A percentile compares a stretch with the other conserved stretches of the same genome.
Evolutionary conservation across 2,113 vertebrate genomes (phyloP).

Genomic region (Triplophysa tibetana): DNA sequence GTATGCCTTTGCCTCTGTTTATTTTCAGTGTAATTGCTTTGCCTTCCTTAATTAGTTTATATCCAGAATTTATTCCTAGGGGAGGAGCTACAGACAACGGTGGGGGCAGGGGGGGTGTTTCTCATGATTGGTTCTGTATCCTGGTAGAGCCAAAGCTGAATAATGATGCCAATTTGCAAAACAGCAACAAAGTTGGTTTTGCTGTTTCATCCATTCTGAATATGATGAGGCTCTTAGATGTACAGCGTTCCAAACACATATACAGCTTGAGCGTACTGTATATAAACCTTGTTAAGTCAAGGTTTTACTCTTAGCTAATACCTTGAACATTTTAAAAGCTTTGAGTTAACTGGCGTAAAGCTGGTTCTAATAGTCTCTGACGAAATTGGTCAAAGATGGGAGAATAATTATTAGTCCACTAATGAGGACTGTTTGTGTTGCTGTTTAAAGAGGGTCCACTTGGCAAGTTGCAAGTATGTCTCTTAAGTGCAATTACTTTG

Average conservation of each 20-base stretch:
- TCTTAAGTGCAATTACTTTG: slow-evolving; percentile 46
- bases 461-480: slow-evolving; percentile 11
- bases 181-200: not conserved
- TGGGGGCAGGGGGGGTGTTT: not conserved
- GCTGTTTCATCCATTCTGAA: not conserved
- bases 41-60: slow-evolving; percentile 28
- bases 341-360: slow-evolving; percentile 20
- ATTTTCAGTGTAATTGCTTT: slow-evolving; percentile 30
- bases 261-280: not conserved
- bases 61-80: not conserved
- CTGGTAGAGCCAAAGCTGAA: not conserved
- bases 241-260: not conserved
- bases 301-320: slow-evolving; percentile 3
- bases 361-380: slow-evolving; percentile 40
- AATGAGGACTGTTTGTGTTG: slow-evolving; percentile 46
- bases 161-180: not conserved
- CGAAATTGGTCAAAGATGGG: slow-evolving; percentile 42
- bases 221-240: not conserved
- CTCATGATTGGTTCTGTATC: not conserved
- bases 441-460: slow-evolving; percentile 34
- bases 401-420: slow-evolving; percentile 47
- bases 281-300: not conserved
- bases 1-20: slow-evolving; percentile 31
- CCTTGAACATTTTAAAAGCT: slow-evolving; percentile 17
- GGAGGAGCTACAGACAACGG: slow-evolving; percentile 26